Percentiles rank a stretch among this genome's conserved stretches.
These are phyloP conservation scores for Proteles cristata DNA, from an alignment of 2,113 vertebrate species.

Conservation along the genomic window DNA sequence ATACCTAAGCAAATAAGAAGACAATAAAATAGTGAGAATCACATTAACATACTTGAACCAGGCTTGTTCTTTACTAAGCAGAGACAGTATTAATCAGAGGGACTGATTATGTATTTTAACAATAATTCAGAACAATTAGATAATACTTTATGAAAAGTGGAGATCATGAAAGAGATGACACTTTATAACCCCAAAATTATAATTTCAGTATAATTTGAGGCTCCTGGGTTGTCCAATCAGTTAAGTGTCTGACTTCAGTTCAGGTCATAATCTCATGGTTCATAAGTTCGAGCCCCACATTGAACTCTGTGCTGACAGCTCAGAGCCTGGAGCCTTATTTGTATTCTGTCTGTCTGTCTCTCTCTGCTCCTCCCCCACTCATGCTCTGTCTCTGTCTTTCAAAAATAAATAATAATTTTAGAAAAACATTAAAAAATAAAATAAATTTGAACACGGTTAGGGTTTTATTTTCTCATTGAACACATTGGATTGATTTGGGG, in stretches of 20 bases:
- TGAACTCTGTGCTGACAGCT: too few relatives aligned
- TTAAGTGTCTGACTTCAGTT: too few relatives aligned
- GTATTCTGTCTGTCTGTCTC: too few relatives aligned
- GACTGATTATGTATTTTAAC: not conserved
- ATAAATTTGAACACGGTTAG: too few relatives aligned
- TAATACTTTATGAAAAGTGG: not conserved
- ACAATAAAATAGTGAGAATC: not conserved
- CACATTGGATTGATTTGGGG: not conserved
- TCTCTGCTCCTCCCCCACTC: too few relatives aligned
- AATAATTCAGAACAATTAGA: not conserved
- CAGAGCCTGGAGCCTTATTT: too few relatives aligned
- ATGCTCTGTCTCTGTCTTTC: too few relatives aligned
- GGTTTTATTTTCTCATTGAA: constrained; percentile 13
- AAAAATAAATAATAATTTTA: too few relatives aligned
- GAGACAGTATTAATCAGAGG: not conserved
- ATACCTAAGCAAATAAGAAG: not conserved
- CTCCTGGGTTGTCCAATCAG: too few relatives aligned
- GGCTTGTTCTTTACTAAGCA: not conserved
- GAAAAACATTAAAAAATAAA: too few relatives aligned
- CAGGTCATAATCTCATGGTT: too few relatives aligned
- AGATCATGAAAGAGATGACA: not conserved
- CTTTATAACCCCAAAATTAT: not conserved
- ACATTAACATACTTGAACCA: not conserved
- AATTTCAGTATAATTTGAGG: not conserved
- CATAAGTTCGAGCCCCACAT: too few relatives aligned